Base-by-base conservation (phyloP, 1,140 invertebrate species). In the Tetragnatha versicolor region DNA sequence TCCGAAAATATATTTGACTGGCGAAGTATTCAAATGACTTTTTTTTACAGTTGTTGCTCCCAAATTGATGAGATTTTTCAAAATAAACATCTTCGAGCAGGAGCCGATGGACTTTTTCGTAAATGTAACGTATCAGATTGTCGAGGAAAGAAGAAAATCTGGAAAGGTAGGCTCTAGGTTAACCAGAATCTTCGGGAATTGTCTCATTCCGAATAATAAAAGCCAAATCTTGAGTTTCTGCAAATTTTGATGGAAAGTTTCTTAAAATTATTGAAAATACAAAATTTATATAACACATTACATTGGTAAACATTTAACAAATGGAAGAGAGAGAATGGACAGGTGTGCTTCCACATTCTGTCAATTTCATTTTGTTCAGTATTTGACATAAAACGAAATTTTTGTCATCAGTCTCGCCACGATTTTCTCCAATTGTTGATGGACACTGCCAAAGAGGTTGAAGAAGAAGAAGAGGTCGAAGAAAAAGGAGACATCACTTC, bases 71-170 rank as follows among this genome's bases (percentile, higher is more conserved):
- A 68, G 20, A 35, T 31, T 6, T 5, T 35, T 68, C 1, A n/a
- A 22, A 49, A 49, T 68, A 5, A 10, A 17, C 10, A 7, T 68
- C 7, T 68, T 68, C n/a, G 12, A 42, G 2, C 1, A 14, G 4
- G 47, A 68, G 7, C n/a, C 42, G 3, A 49, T 22, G 2, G 12
- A 33, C 9, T 68, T 68, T n/a, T 68, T 68, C 65, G 31, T 31
- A 22, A 29, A 68, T 0, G 35, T 33, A 9, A 68, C 65, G 0
- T 29, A 33, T 0, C 42, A 51, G 20, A 68, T 68, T 17, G 33
- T 68, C 17, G 65, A 68, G n/a, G n/a, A 68, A 7, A 65, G 61
- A 10, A 45, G 25, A 14, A 65, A 42, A n/a, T 42, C 61, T 42
- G 61, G 61, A 3, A 35, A n/a, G n/a, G n/a, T n/a, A n/a, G n/a